Percentiles rank a stretch among this genome's conserved stretches.
These are phyloP conservation scores for Stichodactyla helianthus DNA, from an alignment of 64 coral and sea anemone genomes.

Conservation along the genomic window DNA sequence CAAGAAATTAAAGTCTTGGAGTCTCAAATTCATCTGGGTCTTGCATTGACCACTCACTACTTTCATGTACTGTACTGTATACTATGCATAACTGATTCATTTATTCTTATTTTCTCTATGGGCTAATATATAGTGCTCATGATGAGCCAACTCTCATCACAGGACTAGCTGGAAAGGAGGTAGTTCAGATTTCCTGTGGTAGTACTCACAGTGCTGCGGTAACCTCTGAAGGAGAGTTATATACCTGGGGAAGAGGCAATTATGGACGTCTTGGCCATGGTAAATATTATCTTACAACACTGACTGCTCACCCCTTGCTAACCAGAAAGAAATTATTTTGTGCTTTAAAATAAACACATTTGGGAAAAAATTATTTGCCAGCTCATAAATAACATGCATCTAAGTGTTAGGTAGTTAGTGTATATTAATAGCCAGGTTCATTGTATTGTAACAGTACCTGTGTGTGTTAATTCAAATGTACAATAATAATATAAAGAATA, in stretches of 20 bases:
- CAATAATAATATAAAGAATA: too few relatives aligned
- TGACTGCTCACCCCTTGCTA: not conserved
- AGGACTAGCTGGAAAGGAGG: slow-evolving; percentile 88
- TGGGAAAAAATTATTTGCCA: too few relatives aligned
- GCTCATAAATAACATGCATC: too few relatives aligned
- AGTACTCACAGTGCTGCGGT: slow-evolving; percentile 97
- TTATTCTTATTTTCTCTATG: not conserved
- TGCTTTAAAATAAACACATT: not conserved
- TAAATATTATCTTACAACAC: not conserved
- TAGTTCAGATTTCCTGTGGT: slow-evolving; percentile 84
- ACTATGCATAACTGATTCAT: too few relatives aligned
- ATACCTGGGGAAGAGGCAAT: slow-evolving; percentile 97
- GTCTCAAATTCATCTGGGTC: too few relatives aligned
- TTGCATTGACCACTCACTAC: too few relatives aligned
- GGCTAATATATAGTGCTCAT: slow-evolving; percentile 45
- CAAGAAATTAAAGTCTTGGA: too few relatives aligned
- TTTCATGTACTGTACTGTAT: too few relatives aligned
- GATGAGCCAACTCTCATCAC: slow-evolving; percentile 87
- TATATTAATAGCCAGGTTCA: too few relatives aligned
- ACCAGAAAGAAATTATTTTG: not conserved
- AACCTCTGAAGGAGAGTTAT: slow-evolving; percentile 91
- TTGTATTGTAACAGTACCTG: too few relatives aligned
- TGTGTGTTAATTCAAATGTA: not conserved
- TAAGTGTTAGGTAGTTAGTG: too few relatives aligned
- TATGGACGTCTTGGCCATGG: slow-evolving; percentile 98